Conservation (phyloP, 2,113 vertebrate species). For the Oceanodroma tethys region DNA sequence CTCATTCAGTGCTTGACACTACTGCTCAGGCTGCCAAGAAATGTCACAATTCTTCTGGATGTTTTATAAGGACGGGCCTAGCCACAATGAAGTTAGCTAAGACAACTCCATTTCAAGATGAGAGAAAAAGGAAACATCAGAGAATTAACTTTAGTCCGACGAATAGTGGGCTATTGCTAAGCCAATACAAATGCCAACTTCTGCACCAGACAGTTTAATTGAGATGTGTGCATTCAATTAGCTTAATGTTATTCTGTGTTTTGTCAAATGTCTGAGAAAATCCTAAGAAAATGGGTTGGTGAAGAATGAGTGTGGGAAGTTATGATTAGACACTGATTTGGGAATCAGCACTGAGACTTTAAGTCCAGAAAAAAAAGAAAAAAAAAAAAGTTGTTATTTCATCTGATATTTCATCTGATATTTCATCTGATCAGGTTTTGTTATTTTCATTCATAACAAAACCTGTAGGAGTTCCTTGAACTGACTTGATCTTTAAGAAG, state of each 20-base stretch:
- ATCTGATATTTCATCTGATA: too few species aligned
- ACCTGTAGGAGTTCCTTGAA: background rate
- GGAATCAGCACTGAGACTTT: background rate
- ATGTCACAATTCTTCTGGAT: background rate
- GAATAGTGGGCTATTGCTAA: background rate
- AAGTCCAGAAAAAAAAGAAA: background rate
- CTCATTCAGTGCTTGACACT: background rate
- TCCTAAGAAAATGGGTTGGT: background rate
- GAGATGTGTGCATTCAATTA: background rate
- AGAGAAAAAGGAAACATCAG: background rate
- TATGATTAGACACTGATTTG: background rate
- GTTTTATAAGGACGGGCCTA: background rate
- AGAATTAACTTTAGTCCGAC: background rate
- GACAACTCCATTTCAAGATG: background rate
- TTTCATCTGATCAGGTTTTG: too few species aligned
- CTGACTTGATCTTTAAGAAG: background rate
- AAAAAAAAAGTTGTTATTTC: background rate
- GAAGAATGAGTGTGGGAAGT: background rate
- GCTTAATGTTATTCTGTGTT: background rate
- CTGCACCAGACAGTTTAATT: background rate
- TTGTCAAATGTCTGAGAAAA: background rate
- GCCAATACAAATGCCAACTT: background rate
- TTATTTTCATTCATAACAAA: background rate
- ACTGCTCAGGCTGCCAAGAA: slow-evolving; percentile 12
- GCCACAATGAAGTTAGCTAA: background rate